Conservation (phyloP, 2,797 vertebrate species). For the Gouania willdenowi region DNA sequence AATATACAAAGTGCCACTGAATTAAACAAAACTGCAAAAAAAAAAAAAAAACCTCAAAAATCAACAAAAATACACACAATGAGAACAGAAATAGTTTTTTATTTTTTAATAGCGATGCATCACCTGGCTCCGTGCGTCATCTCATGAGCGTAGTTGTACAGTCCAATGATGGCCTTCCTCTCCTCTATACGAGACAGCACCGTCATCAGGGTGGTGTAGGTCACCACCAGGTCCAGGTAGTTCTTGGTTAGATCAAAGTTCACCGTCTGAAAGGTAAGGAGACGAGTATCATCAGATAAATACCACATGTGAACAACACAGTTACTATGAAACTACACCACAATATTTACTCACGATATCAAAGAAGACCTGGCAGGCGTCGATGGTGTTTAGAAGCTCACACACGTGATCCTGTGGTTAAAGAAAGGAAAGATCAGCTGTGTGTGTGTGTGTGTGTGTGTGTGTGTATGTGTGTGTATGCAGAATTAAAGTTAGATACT, state of each 20-base stretch:
- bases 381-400: conserved; percentile 96
- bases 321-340: too few relatives aligned
- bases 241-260: conserved; percentile 98
- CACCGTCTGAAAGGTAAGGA: conserved; percentile 79
- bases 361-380: conserved; percentile 98
- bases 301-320: too few relatives aligned
- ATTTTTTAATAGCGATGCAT: too few relatives aligned
- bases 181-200: conserved; percentile 96
- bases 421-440: conserved; percentile 11
- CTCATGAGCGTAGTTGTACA: conserved; percentile 98
- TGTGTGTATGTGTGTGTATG: too few relatives aligned
- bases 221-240: conserved; percentile 96
- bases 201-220: conserved; percentile 97
- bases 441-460: too few relatives aligned
- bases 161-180: conserved; percentile 95
- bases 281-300: too few relatives aligned
- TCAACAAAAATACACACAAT: too few relatives aligned
- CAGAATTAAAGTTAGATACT: too few relatives aligned
- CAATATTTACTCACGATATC: conserved; percentile 91
- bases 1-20: too few relatives aligned
- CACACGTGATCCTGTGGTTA: conserved; percentile 91
- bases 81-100: too few relatives aligned
- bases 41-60: too few relatives aligned
- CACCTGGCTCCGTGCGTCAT: conserved; percentile 98
- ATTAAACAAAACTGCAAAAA: too few relatives aligned